A percentile compares a stretch with the other conserved stretches of the same genome.
Evolutionary conservation across 2,888 invertebrate genomes (phyloP).

Genomic region (Diaprepes abbreviatus): DNA sequence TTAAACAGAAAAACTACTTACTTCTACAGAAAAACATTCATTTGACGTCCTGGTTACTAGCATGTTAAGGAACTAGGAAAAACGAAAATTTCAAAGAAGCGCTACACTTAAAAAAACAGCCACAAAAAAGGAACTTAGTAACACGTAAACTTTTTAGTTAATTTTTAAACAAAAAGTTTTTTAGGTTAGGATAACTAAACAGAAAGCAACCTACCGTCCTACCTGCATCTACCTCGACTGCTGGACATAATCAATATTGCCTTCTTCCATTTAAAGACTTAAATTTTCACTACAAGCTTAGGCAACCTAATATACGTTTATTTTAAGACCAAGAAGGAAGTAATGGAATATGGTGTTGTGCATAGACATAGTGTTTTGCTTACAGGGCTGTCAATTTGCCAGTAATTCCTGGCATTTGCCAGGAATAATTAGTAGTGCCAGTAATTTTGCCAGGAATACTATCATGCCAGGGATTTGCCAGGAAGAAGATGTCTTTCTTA

Average conservation of each 20-base stretch:
- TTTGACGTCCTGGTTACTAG: slow-evolving; percentile 56
- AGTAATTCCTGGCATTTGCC: no score
- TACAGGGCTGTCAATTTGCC: no score
- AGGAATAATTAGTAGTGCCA: no score
- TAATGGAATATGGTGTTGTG: no score
- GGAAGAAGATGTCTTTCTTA: no score
- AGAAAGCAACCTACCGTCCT: slow-evolving; percentile 62
- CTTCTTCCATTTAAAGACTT: slow-evolving; percentile 52
- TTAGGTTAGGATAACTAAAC: slow-evolving; percentile 59
- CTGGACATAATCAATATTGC: slow-evolving; percentile 55
- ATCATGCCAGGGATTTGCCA: no score
- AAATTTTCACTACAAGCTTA: slow-evolving; percentile 16
- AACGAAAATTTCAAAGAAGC: slow-evolving; percentile 46
- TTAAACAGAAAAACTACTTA: slow-evolving; percentile 53
- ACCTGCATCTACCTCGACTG: slow-evolving; percentile 61
- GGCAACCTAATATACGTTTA: slow-evolving; percentile 18
- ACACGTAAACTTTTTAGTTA: slow-evolving; percentile 52
- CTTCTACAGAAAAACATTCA: slow-evolving; percentile 58
- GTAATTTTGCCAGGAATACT: no score
- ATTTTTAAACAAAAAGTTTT: slow-evolving; percentile 55
- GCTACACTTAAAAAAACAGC: slow-evolving; percentile 52
- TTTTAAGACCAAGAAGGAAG: no score
- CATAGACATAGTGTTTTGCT: no score
- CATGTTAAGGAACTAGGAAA: slow-evolving; percentile 52
- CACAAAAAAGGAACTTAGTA: slow-evolving; percentile 48